Evolutionary conservation across 2,888 invertebrate genomes (phyloP), one percentile per base, ranked within the genome.

Genomic region (Ennomos quercinarius): DNA sequence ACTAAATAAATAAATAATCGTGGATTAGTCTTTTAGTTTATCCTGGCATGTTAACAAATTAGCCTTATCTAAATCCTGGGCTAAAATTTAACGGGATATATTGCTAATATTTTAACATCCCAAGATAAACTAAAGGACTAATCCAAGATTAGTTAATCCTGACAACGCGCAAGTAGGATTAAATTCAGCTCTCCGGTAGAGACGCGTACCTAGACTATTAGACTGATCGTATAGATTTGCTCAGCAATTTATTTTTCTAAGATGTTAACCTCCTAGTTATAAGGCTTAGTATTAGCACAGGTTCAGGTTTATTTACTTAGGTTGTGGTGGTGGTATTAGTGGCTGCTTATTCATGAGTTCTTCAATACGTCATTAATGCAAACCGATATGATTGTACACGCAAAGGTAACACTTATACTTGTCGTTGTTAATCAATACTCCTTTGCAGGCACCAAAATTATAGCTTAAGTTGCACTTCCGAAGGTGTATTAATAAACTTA

Each of bases 241-340:
- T 10, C 10, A 45, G 9, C 43, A 34, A n/a, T 2, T 27, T 13
- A 27, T 9, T 34, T 34, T 46, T 38, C 3, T 13, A 11, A 40
- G 34, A 38, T 11, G 9, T 6, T 56, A 56, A 48, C 42, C 38
- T 27, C 39, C 8, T 49, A 40, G 9, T 12, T 12, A 50, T 57
- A 57, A 50, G 40, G 44, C 45, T 57, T 45, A 44, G 36, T 40
- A 41, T 12, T 51, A 45, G 2, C 9, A 46, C n/a, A 45, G 47
- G 47, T 46, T 27, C 17, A 51, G 47, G 47, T 57, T 45, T 34
- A 49, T 12, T 37, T 36, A 41, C 12, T 37, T 39, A 13, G 42
- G 11, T 43, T 10, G 43, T 17, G 77, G 74, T 76, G 79, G 70
- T 67, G 78, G 71, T 61, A 38, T 42, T 47, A 44, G 40, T 43